Evolutionary conservation across 2,888 invertebrate species (phyloP).

Genomic region (Amaurobius ferox): DNA sequence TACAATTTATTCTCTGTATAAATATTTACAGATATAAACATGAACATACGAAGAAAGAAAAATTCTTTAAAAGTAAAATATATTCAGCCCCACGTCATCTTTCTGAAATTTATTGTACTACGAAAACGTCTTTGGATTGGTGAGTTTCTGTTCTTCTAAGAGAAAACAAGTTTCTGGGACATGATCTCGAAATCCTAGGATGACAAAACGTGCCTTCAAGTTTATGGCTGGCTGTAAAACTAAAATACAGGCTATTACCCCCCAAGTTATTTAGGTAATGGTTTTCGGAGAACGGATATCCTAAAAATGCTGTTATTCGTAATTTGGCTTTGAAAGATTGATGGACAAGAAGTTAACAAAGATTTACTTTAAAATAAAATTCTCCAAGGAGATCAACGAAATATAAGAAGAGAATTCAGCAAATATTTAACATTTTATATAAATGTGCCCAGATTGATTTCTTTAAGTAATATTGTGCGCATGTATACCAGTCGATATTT

Average conservation of each 20-base stretch:
- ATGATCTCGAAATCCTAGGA: neutral
- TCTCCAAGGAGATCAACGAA: neutral
- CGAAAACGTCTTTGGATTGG: neutral
- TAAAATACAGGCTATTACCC: slow-evolving; percentile 1
- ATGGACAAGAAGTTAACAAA: neutral
- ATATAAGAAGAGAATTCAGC: too few species aligned
- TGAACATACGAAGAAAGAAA: too few species aligned
- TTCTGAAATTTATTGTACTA: neutral
- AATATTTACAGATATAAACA: too few species aligned
- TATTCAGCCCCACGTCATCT: too few species aligned
- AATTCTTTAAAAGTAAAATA: too few species aligned
- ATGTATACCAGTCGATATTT: too few species aligned
- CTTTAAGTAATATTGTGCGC: too few species aligned
- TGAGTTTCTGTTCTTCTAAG: neutral
- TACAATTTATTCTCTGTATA: too few species aligned
- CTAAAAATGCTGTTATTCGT: neutral
- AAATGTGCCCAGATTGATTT: too few species aligned
- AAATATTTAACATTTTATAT: too few species aligned
- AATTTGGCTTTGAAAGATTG: neutral
- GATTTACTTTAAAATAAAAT: neutral
- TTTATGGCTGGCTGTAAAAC: slow-evolving; percentile 4
- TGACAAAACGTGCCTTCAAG: neutral
- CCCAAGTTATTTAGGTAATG: neutral
- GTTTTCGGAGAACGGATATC: neutral
- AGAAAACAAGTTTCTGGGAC: neutral